Evolutionary conservation across 2,797 vertebrate species (phyloP), one percentile per base, ranked within the genome.

Genomic region (Pygocentrus nattereri): DNA sequence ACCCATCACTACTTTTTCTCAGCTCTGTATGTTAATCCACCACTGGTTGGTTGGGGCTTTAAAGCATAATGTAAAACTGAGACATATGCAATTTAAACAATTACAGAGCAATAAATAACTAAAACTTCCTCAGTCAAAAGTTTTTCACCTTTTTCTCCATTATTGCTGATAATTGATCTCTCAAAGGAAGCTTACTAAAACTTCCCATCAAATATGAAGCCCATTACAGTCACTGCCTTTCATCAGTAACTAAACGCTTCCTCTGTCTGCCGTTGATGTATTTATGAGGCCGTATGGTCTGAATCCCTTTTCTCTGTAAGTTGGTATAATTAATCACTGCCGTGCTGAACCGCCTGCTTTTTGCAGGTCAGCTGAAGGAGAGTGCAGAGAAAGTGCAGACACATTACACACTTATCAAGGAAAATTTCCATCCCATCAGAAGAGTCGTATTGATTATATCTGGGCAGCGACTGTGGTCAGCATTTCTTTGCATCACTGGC

Each of bases 331-430:
- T 56, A 58, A 73, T 73, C 71, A 73, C 49, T 15, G 18, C 44
- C 7, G 19, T 38, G 52, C 52, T 58, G 71, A 72, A 21, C 25
- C 5, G 49, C 47, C 49, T 21, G 23, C 49, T 73, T 23, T 65
- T 56, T 8, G 30, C 71, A 54, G 69, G 71, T 73, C 71, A 56
- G 7, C 5, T 23, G 47, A 73, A 73, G 71, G 71, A 58, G 71
- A 58, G 52, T 4, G 25, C 82, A 84, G 65, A 87, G 87, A 86
- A 87, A 88, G 88, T 85, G 86, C 85, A 61, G 76, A 62, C 87
- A 86, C 87, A 91, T 92, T 91, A 89, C 87, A 90, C 88, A 90
- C 82, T 85, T 89, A 90, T 91, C 90, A 90, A 58, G 81, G 69
- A 64, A 82, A 64, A 85, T 92, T 91, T 88, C 89, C 90, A 90